Conservation (phyloP, 23 tunicate species). For the Oikopleura albicans region DNA sequence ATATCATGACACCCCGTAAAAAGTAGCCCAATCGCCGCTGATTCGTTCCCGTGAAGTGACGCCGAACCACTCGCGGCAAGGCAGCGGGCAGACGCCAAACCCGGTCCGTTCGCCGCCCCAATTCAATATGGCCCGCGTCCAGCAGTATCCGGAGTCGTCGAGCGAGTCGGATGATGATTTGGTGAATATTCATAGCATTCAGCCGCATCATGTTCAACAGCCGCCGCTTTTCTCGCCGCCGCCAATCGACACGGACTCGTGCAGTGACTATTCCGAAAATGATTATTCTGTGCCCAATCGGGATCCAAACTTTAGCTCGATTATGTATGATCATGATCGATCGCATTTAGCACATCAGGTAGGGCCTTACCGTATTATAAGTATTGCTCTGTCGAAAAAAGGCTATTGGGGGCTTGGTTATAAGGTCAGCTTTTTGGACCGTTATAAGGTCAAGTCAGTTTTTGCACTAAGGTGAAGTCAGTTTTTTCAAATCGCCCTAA, state of each 20-base stretch:
- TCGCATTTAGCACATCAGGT: neutral
- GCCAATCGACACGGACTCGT: neutral
- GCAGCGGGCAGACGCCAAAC: neutral
- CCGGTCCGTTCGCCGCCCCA: neutral
- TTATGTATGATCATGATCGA: neutral
- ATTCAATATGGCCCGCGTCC: neutral
- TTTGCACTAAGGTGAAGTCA: too few species aligned
- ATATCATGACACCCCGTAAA: too few species aligned
- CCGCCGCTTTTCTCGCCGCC: neutral
- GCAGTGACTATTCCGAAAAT: neutral
- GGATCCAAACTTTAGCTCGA: neutral
- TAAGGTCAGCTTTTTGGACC: too few species aligned
- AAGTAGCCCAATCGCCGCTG: neutral
- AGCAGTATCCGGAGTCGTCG: neutral
- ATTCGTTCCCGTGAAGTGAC: neutral
- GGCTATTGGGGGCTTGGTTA: too few species aligned
- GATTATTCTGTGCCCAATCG: neutral
- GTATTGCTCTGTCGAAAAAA: too few species aligned
- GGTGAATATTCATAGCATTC: neutral
- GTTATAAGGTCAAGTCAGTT: too few species aligned
- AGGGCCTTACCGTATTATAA: neutral
- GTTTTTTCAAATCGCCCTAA: too few species aligned
- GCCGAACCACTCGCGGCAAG: neutral
- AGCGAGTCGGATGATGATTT: neutral
- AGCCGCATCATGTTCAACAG: neutral